Percentiles rank a stretch among this genome's conserved stretches.
phyloP scores from a whole-genome alignment of 2,113 vertebrate species.

The Lamprologus lemairii region DNA sequence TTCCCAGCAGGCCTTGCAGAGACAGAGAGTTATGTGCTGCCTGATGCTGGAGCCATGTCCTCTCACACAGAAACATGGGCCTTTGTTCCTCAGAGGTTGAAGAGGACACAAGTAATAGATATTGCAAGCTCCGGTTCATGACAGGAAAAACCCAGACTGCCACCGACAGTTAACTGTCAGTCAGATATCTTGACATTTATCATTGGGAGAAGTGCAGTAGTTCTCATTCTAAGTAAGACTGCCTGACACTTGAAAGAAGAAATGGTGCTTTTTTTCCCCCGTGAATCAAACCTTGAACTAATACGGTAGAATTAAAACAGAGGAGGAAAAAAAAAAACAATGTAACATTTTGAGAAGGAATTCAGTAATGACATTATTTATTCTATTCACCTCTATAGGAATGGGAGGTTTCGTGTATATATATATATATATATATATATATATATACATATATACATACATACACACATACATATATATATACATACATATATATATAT shows the following conservation, averaged over 20 bases:
- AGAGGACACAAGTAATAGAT: conserved; percentile 60
- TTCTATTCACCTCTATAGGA: neutral
- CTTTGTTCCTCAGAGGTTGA: conserved; percentile 56
- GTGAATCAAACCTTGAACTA: neutral
- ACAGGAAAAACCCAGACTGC: conserved; percentile 25
- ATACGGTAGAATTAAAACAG: neutral
- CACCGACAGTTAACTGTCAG: conserved; percentile 33
- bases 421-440: no score
- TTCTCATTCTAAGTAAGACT: neutral
- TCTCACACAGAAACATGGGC: conserved; percentile 46
- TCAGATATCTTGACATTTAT: conserved; percentile 9
- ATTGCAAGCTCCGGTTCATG: conserved; percentile 26
- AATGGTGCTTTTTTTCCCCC: neutral
- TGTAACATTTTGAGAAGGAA: neutral
- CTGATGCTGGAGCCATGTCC: conserved; percentile 56
- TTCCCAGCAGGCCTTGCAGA: conserved; percentile 51
- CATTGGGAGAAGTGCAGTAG: neutral
- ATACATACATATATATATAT: no score
- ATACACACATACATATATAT: no score
- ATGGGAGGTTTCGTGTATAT: neutral
- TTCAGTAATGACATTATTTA: neutral
- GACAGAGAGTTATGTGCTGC: conserved; percentile 50
- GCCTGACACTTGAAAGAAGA: neutral
- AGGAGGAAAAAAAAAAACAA: neutral
- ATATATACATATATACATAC: fast-evolving